Percentiles rank a stretch among this genome's conserved stretches.
Evolutionary conservation across 2,797 vertebrate genomes (phyloP).

Genomic region (Lacerta viridis): DNA sequence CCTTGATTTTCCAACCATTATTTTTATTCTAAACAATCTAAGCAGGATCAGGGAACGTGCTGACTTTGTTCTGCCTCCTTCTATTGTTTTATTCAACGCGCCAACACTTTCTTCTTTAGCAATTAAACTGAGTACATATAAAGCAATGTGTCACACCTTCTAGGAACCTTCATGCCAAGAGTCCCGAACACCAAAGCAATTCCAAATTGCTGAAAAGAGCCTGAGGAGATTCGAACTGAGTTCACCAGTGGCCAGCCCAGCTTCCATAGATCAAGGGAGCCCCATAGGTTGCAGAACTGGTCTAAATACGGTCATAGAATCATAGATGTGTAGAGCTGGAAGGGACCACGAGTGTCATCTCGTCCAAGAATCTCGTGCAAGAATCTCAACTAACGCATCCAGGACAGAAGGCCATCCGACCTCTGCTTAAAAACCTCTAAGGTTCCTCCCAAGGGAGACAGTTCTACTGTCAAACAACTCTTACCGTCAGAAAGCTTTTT

Average conservation of each 20-base stretch:
- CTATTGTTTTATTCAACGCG: not conserved
- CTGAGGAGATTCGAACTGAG: not conserved
- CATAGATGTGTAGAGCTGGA: no score
- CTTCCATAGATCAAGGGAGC: not conserved
- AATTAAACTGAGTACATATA: not conserved
- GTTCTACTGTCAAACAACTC: no score
- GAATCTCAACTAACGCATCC: no score
- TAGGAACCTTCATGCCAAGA: not conserved
- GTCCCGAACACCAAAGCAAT: not conserved
- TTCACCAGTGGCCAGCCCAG: not conserved
- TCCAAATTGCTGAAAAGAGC: not conserved
- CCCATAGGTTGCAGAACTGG: not conserved
- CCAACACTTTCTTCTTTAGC: not conserved
- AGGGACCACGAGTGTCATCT: no score
- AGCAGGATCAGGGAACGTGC: not conserved
- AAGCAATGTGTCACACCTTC: not conserved
- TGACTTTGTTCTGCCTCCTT: constrained; percentile 12
- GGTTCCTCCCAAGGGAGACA: no score
- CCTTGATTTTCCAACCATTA: not conserved
- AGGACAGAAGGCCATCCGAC: no score
- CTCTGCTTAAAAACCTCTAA: no score
- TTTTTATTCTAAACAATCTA: constrained; percentile 24
- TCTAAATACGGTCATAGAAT: not conserved
- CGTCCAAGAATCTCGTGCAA: no score
- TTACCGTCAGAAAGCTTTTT: no score